Evolutionary conservation across 2,797 vertebrate genomes (phyloP).

Genomic region (Simalia tracyae): DNA sequence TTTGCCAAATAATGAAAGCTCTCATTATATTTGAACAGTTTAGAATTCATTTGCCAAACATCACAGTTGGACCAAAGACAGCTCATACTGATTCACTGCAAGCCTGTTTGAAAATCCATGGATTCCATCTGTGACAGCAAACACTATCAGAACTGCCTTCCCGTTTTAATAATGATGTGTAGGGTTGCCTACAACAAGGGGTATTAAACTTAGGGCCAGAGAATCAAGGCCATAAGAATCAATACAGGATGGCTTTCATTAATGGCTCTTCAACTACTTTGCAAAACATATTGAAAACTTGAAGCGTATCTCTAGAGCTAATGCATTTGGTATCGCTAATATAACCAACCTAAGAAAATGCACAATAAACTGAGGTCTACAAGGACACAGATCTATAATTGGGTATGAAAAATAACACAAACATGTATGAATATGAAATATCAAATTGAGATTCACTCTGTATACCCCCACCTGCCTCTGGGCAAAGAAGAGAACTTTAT

Average conservation of each 20-base stretch:
- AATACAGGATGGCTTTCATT: slow-evolving; percentile 32
- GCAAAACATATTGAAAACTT: neutral
- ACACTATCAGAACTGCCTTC: slow-evolving; percentile 11
- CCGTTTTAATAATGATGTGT: slow-evolving; percentile 4
- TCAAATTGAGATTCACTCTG: neutral
- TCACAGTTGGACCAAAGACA: neutral
- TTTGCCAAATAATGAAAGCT: neutral
- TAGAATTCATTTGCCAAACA: rapidly evolving
- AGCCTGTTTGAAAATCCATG: slow-evolving; percentile 7
- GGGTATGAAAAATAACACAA: neutral
- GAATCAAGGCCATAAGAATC: neutral
- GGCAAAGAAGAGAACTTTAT: neutral
- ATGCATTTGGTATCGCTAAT: neutral
- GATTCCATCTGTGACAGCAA: neutral
- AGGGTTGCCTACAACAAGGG: neutral
- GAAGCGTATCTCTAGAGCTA: neutral
- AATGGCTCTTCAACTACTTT: neutral
- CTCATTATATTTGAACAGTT: rapidly evolving
- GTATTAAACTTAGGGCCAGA: neutral
- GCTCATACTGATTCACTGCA: neutral
- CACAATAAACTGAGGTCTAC: neutral
- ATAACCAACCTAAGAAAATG: neutral
- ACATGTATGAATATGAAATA: neutral
- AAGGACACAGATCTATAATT: neutral
- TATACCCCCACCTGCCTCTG: neutral